Evolutionary conservation across 2,888 invertebrate species (phyloP).

Genomic region (Troilus luridus): DNA sequence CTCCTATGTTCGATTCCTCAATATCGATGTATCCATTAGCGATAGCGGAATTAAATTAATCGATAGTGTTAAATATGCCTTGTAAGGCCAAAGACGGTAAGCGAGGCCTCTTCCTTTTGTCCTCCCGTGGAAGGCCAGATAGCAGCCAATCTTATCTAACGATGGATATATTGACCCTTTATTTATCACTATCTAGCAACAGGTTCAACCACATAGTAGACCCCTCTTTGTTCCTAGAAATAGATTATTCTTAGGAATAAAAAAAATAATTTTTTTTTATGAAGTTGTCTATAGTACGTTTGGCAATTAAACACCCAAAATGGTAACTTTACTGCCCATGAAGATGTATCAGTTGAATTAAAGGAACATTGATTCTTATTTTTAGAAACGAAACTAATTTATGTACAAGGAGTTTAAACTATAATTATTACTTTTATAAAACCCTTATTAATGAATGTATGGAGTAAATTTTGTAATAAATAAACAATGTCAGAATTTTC

Average conservation of each 20-base stretch:
- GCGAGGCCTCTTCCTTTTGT: background rate
- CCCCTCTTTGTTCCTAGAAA: background rate
- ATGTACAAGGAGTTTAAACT: no score
- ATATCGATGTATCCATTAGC: slow-evolving; percentile 50
- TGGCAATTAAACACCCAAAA: no score
- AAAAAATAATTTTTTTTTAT: no score
- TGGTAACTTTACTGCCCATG: no score
- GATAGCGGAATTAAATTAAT: slow-evolving; percentile 28
- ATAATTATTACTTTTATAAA: no score
- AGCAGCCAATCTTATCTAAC: background rate
- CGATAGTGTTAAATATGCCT: slow-evolving; percentile 44
- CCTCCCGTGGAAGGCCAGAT: background rate
- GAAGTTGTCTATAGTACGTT: no score
- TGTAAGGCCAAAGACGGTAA: slow-evolving; percentile 23
- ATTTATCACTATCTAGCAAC: background rate
- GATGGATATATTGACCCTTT: background rate
- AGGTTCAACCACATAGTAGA: background rate
- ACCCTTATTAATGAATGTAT: no score
- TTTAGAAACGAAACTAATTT: no score
- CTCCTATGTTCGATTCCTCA: background rate
- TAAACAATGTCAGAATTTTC: no score
- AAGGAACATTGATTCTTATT: no score
- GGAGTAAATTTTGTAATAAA: no score
- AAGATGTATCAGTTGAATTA: no score
- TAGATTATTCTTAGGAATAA: background rate